Conservation (phyloP, 1,140 invertebrate species). For the Ips nitidus region DNA sequence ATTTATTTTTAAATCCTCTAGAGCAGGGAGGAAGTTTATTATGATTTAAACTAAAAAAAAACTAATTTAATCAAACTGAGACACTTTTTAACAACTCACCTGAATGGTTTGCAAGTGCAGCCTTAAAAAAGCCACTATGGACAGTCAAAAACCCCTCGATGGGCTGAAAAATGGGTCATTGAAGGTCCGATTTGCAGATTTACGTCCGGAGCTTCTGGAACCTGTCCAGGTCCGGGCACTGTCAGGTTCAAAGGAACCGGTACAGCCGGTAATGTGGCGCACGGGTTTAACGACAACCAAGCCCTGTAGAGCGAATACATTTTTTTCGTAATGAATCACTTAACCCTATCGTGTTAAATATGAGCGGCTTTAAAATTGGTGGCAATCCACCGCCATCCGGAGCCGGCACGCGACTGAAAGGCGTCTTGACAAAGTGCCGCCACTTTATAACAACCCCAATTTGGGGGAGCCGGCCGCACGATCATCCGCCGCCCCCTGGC, state of each 20-base stretch:
- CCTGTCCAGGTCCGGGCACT: conserved; percentile 35
- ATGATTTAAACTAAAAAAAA: no score
- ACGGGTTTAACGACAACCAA: conserved; percentile 55
- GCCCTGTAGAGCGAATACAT: conserved; percentile 70
- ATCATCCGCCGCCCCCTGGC: conserved; percentile 50
- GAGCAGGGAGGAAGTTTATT: no score
- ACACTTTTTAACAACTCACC: conserved; percentile 40
- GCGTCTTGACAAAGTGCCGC: conserved; percentile 36
- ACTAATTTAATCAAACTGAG: no score
- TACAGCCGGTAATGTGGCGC: conserved; percentile 44
- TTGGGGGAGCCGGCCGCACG: conserved; percentile 44
- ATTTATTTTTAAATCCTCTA: no score
- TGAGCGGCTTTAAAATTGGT: conserved; percentile 57
- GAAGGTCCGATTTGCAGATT: conserved; percentile 64
- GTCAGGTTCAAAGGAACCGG: conserved; percentile 48
- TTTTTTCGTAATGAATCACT: conserved; percentile 40
- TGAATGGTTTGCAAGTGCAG: conserved; percentile 52
- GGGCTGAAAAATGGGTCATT: conserved; percentile 68
- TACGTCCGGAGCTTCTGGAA: conserved; percentile 61
- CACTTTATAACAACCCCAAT: conserved; percentile 34
- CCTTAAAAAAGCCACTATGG: conserved; percentile 71
- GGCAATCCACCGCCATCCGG: conserved; percentile 59
- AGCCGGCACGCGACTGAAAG: conserved; percentile 35
- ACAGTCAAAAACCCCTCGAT: conserved; percentile 64
- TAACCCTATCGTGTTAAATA: no score